Percentiles rank a stretch among this genome's conserved stretches.
Conservation (phyloP, 2,888 invertebrate genomes). For the Argynnis bischoffii region DNA sequence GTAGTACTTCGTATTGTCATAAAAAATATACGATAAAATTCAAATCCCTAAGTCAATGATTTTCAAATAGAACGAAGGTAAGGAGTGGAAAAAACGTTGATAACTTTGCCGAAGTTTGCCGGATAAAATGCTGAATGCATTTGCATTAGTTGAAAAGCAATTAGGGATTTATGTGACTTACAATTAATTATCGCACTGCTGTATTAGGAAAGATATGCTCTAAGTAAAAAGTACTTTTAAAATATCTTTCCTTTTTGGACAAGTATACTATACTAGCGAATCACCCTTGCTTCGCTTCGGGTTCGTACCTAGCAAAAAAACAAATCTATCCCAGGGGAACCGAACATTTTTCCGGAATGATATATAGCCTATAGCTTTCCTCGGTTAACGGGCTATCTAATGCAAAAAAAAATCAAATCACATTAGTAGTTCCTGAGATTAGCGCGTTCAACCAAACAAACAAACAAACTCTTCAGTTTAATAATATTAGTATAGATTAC, state of each 20-base stretch:
- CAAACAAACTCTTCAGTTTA: too few relatives aligned
- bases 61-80: slow-evolving; percentile 6
- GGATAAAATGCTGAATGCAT: slow-evolving; percentile 35
- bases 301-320: too few relatives aligned
- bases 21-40: background rate
- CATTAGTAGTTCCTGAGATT: too few relatives aligned
- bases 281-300: too few relatives aligned
- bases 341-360: too few relatives aligned
- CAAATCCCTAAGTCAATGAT: background rate
- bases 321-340: too few relatives aligned
- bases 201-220: slow-evolving; percentile 17
- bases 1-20: background rate
- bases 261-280: too few relatives aligned
- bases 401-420: too few relatives aligned
- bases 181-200: slow-evolving; percentile 36
- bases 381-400: too few relatives aligned
- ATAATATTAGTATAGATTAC: too few relatives aligned
- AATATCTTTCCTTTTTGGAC: slow-evolving; percentile 3
- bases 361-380: too few relatives aligned
- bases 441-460: too few relatives aligned
- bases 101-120: slow-evolving; percentile 27
- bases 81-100: slow-evolving; percentile 23
- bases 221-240: slow-evolving; percentile 25
- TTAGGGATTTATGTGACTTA: slow-evolving; percentile 37
- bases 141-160: slow-evolving; percentile 37